Evolutionary conservation across 2,888 invertebrate species (phyloP), one percentile per base, ranked within the genome.

Genomic region (Rhogogaster chlorosoma): DNA sequence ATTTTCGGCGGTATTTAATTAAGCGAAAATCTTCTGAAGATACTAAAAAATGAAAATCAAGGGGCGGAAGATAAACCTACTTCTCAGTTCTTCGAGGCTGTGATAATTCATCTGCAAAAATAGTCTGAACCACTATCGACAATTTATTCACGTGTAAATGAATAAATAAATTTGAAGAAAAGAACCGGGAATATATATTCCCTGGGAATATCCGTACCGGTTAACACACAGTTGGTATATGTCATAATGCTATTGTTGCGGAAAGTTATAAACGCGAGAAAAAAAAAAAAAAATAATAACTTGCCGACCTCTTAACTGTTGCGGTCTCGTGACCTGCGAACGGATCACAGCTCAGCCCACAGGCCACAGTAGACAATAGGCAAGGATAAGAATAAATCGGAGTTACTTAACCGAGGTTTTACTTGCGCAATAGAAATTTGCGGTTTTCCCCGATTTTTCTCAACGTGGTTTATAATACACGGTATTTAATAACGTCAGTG

Each of bases 231-330:
- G 61, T 15, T 45, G 3, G 2, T 61, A 1, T 61, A 26, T 61
- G 61, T 61, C 26, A 61, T 61, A 61, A 61, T 26, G 22, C 61
- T 61, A 61, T 61, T 61, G 61, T 61, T 61, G 61, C 61, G 22
- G 61, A 61, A 61, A 61, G 26, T 61, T 61, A 22, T 26, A 7
- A 61, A 12, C 26, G 12, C 10, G 3, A 10, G 22, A n/a, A 49
- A 18, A 49, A n/a, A n/a, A n/a, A 53, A 53, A 53, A 53, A 53
- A n/a, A 2, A 53, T n/a, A n/a, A n/a, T n/a, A 38, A 38, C 7
- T 38, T 38, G 4, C 26, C 26, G 61, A 61, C 61, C 61, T 61
- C 61, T 61, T 22, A 26, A 10, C 26, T 61, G 26, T 61, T 26
- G 61, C 61, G 61, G 61, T 61, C 61, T 61, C 12, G 26, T 61